Base-by-base conservation (phyloP, 92 coral and sea anemone genomes). In the Porites evermanni region DNA sequence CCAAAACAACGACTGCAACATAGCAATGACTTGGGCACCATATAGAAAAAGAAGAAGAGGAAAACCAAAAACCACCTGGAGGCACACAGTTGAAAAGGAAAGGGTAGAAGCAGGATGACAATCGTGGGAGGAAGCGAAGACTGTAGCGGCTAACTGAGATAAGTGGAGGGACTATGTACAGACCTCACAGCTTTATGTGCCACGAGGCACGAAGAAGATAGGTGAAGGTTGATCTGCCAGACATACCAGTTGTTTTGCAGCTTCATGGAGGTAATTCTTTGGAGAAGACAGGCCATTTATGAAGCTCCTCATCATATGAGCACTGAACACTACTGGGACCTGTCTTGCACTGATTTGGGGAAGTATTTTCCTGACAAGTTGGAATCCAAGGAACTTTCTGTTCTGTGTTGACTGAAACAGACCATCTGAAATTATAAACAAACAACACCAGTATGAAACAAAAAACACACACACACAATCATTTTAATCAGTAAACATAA, bases 361-460 rank as follows among this genome's bases (percentile, higher is more conserved):
- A 70, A 97, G 86, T 24, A 93, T 63, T 78, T 87, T 88, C 67
- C 80, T 89, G 1, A 95, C 85, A 50, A 97, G 85, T 76, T 96
- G 91, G 83, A 97, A 94, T 2, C 98, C 98, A 66, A 96, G 87
- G 76, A 86, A 96, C 77, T 96, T 96, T 78, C 98, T 96, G 14
- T 94, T 96, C 88, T 95, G 98, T 8, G 98, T 91, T 14, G 99
- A 97, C 82, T 93, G 94, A 75, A 97, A 97, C 20, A 97, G 82
- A 52, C 96, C 89, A 68, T 95, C 99, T 97, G 88, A 16, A 90
- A 79, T 12, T 12, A 53, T 4, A 17, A 18, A 19, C n/a, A 72
- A 0, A 72, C 20, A 29, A 1, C 1, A 11, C 61, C 3, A 0
- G 0, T 2, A 11, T 56, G 12, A 56, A 56, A 56, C 61, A 56